phyloP scores from a whole-genome alignment of 2,113 vertebrate genomes.

The Perognathus longimembris region DNA sequence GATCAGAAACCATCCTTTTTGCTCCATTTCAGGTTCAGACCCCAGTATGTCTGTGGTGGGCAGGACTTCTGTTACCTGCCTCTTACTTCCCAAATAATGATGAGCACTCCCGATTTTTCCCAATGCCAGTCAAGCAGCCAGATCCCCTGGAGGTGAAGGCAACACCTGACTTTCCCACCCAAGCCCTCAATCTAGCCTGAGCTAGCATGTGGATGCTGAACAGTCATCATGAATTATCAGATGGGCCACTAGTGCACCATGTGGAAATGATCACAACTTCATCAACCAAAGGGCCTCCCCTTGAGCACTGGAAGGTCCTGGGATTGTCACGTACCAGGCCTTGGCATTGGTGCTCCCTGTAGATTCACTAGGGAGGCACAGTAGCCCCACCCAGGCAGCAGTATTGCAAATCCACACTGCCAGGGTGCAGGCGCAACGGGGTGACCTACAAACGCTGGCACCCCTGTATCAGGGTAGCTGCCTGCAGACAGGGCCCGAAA shows the following conservation, averaged over 20 bases:
- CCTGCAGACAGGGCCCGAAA: not conserved
- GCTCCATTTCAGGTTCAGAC: not conserved
- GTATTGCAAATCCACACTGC: no score
- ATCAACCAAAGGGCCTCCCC: no score
- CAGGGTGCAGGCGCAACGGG: no score
- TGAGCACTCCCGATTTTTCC: not conserved
- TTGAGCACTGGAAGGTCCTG: not conserved
- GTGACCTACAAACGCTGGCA: not conserved
- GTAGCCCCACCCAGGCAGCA: fast-evolving
- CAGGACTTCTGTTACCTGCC: not conserved
- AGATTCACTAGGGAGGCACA: fast-evolving
- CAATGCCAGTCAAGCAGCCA: no score
- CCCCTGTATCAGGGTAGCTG: not conserved
- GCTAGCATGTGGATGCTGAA: no score
- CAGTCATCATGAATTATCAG: not conserved
- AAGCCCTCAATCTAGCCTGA: no score
- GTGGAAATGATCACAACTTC: no score
- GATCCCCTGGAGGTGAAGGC: no score
- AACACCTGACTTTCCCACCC: no score
- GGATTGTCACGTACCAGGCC: not conserved
- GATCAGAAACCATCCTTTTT: not conserved
- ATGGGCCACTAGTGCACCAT: not conserved
- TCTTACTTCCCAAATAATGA: not conserved
- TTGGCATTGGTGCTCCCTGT: fast-evolving
- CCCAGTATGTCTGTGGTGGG: no score